Evolutionary conservation across 2,113 vertebrate species (phyloP), one percentile per base, ranked within the genome.

Genomic region (Sorex araneus): DNA sequence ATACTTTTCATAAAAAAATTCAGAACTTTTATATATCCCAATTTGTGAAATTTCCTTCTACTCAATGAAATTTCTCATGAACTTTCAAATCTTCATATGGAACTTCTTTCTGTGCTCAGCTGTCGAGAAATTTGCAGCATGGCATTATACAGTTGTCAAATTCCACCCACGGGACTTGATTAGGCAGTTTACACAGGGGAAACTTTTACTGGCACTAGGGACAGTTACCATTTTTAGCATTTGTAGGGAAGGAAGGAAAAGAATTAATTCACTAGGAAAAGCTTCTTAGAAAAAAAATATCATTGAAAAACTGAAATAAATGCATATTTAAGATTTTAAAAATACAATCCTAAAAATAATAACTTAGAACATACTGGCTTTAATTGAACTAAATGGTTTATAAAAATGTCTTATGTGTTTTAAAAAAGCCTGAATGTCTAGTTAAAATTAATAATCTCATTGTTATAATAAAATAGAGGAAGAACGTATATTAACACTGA

Each of bases 71-170:
- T 90, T 80, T 94, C 50, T 83, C 36, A 81, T 93, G 92, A 92
- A 87, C 27, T 69, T 90, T 90, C n/a, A 92, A 0, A 76, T 88
- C 63, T 84, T 91, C 78, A 93, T 92, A 77, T 92, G 80, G 63
- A 93, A 90, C 82, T 90, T 92, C 63, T 93, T 81, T 40, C 88
- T 74, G 64, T 84, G 67, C 40, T 95, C 69, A 87, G 73, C 91
- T 93, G 84, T 91, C 13, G 7, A 84, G 73, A 92, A 94, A 94
- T 92, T 81, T 96, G 80, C 91, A 81, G 67, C 40, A 12, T 87
- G 34, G 64, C 71, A 94, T 89, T 94, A 77, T 74, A 89, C 86
- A 94, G 87, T 83, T 93, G 81, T 93, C 75, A 74, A 21, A 95
- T 93, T 89, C 57, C 30, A 91, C 94, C 92, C 76, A 86, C 4